Percentiles rank a stretch among this genome's conserved stretches.
phyloP scores from a whole-genome alignment of 92 coral and sea anemone genomes.

The Heteractis magnifica region DNA sequence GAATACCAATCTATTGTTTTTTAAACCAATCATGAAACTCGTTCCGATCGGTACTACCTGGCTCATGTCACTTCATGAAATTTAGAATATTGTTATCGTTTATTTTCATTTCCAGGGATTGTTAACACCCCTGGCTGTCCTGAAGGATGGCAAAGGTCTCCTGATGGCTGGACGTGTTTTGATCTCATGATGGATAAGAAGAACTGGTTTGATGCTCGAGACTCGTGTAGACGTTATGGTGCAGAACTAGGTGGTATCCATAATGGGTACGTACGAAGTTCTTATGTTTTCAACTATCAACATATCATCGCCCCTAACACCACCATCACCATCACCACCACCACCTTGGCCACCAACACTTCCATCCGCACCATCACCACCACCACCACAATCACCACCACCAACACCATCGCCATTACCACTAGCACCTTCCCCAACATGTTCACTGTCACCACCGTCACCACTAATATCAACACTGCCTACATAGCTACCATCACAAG shows the following conservation, averaged over 20 bases:
- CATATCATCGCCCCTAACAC: not conserved
- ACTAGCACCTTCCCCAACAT: no score
- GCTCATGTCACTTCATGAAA: no score
- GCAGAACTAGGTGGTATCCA: slow-evolving; percentile 66
- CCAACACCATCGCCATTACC: no score
- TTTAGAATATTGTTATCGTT: not conserved
- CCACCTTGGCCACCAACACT: not conserved
- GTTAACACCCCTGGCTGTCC: slow-evolving; percentile 49
- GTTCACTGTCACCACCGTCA: no score
- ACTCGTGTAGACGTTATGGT: slow-evolving; percentile 45
- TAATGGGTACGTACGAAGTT: slow-evolving; percentile 39
- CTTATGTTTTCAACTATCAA: not conserved
- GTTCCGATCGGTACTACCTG: no score
- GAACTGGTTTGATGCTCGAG: slow-evolving; percentile 76
- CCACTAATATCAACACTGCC: no score
- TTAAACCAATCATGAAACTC: no score
- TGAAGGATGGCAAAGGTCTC: slow-evolving; percentile 72
- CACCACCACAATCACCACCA: no score
- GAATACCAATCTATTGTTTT: no score
- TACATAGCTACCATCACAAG: no score
- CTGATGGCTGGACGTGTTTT: slow-evolving; percentile 65
- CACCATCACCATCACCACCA: not conserved
- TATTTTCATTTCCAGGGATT: slow-evolving; percentile 18
- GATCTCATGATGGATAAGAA: slow-evolving; percentile 65
- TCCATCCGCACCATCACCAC: no score